Conservation (phyloP, 2,113 vertebrate genomes). For the Ploceus nigricollis region DNA sequence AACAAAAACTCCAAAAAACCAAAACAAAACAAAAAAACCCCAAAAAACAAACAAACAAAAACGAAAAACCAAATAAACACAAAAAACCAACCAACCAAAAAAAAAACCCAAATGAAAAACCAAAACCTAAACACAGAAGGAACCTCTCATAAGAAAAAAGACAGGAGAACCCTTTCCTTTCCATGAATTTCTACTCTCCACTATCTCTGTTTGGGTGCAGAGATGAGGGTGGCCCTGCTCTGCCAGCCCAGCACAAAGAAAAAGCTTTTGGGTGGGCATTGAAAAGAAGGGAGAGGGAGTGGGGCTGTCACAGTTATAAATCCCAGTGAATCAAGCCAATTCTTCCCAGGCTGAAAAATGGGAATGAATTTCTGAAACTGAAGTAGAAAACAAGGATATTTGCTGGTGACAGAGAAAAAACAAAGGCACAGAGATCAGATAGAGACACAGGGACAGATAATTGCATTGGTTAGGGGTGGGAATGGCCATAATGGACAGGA, state of each 20-base stretch:
- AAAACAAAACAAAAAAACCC: not conserved
- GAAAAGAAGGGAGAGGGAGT: not conserved
- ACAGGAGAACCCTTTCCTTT: not conserved
- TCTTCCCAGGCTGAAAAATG: not conserved
- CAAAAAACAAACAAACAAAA: not conserved
- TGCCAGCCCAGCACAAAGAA: conserved; percentile 24
- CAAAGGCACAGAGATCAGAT: not conserved
- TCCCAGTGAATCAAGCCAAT: not conserved
- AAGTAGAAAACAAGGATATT: not conserved
- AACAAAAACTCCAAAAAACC: not conserved
- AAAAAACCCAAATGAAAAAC: not conserved
- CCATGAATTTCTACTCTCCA: not conserved
- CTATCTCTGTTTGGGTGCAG: conserved; percentile 4
- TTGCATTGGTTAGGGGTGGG: not conserved
- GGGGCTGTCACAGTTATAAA: not conserved
- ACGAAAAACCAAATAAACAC: not conserved
- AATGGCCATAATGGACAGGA: not conserved
- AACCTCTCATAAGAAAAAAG: conserved; percentile 9
- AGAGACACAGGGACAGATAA: not conserved
- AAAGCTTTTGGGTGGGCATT: not conserved
- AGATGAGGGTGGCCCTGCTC: conserved; percentile 20
- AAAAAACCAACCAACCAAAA: not conserved
- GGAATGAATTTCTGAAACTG: not conserved
- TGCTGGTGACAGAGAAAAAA: not conserved
- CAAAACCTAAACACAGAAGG: not conserved